Evolutionary conservation across 2,888 invertebrate species (phyloP), one percentile per base, ranked within the genome.

Genomic region (Kryphioiulus occultus): DNA sequence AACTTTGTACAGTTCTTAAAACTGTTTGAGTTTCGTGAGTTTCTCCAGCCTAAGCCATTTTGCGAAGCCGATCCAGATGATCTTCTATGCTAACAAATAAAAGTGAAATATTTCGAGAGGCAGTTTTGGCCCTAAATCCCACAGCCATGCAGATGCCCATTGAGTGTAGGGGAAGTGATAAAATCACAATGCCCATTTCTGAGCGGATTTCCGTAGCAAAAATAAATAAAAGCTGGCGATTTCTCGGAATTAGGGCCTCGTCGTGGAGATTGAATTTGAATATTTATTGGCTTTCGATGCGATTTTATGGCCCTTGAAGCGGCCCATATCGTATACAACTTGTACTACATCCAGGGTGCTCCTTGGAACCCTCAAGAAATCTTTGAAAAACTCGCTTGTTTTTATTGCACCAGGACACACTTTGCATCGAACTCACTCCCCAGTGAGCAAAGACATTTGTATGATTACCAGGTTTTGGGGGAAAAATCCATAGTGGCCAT

Each of bases 191-290:
- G 59, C 59, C n/a, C 10, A 59, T 59, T 59, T 59, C 59, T 22
- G n/a, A 59, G 59, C 59, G 59, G 59, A 59, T 59, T 59, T 59
- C 59, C 59, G n/a, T 59, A 22, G 59, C 59, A 59, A 59, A 59
- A 59, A 59, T 59, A 59, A 59, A 59, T 59, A 59, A 59, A 59
- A 59, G 3, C 59, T 59, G 59, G 59, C 59, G 4, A 59, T 59
- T 59, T 59, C 59, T 59, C 59, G 22, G 59, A 59, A 59, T 59
- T 59, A 59, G 59, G 59, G 59, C 59, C 59, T 59, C 59, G 59
- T n/a, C 3, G 59, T 17, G 59, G 15, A 59, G 59, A 59, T 59
- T 59, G 59, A 59, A 59, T 59, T 59, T 59, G 59, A 59, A 59
- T 59, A 59, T 59, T 59, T 59, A 59, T 59, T 59, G 59, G 7